Base-by-base conservation (phyloP, 1,140 invertebrate species). In the Zaprionus gabonicus region DNA sequence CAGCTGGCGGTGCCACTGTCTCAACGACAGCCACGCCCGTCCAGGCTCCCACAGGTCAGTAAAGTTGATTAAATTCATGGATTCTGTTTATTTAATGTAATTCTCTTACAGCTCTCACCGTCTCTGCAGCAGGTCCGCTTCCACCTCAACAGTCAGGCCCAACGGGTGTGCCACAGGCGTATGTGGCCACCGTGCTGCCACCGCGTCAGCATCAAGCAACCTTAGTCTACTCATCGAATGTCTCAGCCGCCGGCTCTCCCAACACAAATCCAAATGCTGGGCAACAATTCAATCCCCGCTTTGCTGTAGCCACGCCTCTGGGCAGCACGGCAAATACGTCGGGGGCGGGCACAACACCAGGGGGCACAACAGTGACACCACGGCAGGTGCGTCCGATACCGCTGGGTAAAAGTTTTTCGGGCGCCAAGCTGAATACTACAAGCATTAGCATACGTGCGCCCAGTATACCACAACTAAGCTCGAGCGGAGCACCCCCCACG, bases 401-500 rank as follows among this genome's bases (percentile, higher is more conserved):
- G 6, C 36, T 93, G 38, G 85, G 77, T 20, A 91, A 92, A 57
- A 76, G 82, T 34, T 91, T 93, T 28, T 78, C 92, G 5, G 71
- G 80, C 4, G 67, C 82, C 25, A 93, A 93, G 34, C 49, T 93
- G 3, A 92, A 92, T 55, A 91, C 88, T 1, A 92, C 90, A 1
- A 92, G 87, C 79, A 93, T 93, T 3, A 93, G 92, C 59, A 91
- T 93, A 58, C 68, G 92, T 9, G 83, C 92, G 9, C 92, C 92
- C 0, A 93, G 81, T 70, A 79, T 93, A 36, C 85, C 91, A 0
- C 91, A 91, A 28, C 67, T 92, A 0, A 82, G 60, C 62, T 58
- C 82, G 27, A 82, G 57, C 53, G 67, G 80, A 15, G 70, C 83
- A 4, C 79, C 91, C 7, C 76, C 69, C 13, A 86, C 88, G 0